Base-by-base conservation (phyloP, 1,140 invertebrate genomes). In the Anastrepha obliqua region DNA sequence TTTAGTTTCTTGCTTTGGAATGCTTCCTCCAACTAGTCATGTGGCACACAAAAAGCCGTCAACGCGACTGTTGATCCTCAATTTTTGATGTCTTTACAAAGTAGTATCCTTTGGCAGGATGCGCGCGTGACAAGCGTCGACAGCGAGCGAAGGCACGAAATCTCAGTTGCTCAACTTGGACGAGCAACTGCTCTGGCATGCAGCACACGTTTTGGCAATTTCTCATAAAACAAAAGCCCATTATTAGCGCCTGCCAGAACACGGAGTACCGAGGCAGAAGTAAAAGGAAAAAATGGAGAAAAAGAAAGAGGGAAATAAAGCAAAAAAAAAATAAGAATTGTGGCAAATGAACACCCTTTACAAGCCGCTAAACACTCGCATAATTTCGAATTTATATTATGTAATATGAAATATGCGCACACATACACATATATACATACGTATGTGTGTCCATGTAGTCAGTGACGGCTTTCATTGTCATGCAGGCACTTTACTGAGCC, bases 171-270 rank as follows among this genome's bases (percentile, higher is more conserved):
- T 86, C 74, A 81, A 55, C n/a, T 81, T 81, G 51, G 74, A 47
- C 44, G 39, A n/a, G 17, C 55, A 20, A 64, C 65, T 74, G 62
- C n/a, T 92, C 85, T n/a, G n/a, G 86, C 87, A 92, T 92, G 90
- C 91, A 42, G 88, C 88, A 90, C 91, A 92, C 91, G 91, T 92
- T 91, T 91, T 90, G 90, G 91, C 91, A 92, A 92, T 92, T 92
- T 92, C 91, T 92, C 91, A 92, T 92, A 92, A 92, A 92, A 92
- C 91, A 92, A 92, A 92, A 91, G 91, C 91, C 91, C 91, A 92
- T 92, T 92, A 92, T 89, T 86, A 74, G 87, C 88, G 88, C 86
- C 86, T 88, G 44, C 70, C 86, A 87, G 42, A 8, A 3, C 13
- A 29, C 67, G 11, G 67, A 42, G 74, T 86, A 1, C 9, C 8